Evolutionary conservation across 1,140 invertebrate species (phyloP).

Genomic region (Stegodyphus mimosarum): DNA sequence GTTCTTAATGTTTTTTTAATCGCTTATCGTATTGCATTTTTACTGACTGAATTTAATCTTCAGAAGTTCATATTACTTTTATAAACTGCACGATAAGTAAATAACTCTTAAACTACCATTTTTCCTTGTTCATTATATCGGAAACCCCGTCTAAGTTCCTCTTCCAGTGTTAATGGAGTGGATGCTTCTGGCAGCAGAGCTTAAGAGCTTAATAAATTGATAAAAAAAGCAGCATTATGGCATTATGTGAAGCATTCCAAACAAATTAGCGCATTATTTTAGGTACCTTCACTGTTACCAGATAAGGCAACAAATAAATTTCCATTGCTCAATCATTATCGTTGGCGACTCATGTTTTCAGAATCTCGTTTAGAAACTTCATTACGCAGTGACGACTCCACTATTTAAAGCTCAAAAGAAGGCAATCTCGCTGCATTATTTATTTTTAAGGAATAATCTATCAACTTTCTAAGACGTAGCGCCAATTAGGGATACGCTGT

Average conservation of each 20-base stretch:
- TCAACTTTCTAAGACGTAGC: neutral
- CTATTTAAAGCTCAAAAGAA: conserved; percentile 24
- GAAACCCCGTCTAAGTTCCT: conserved; percentile 33
- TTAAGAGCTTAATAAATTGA: conserved; percentile 29
- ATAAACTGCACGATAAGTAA: conserved; percentile 20
- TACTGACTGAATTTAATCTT: conserved; percentile 9
- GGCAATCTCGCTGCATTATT: neutral
- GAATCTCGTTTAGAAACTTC: conserved; percentile 30
- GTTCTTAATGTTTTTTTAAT: too few species aligned
- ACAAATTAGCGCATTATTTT: conserved; percentile 45
- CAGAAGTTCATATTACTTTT: conserved; percentile 15
- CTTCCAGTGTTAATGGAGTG: conserved; percentile 33
- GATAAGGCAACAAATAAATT: conserved; percentile 42
- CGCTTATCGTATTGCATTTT: too few species aligned
- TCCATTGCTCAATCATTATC: conserved; percentile 36
- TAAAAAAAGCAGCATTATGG: conserved; percentile 1
- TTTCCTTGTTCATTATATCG: conserved; percentile 22
- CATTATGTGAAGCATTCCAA: conserved; percentile 23
- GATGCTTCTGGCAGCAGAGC: conserved; percentile 31
- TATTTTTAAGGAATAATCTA: conserved; percentile 20
- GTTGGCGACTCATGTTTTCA: conserved; percentile 15
- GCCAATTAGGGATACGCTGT: too few species aligned
- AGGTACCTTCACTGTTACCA: conserved; percentile 19
- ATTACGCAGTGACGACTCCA: conserved; percentile 18
- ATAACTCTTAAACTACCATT: conserved; percentile 42